These are phyloP conservation scores for Drosophila nigritarsus DNA, from an alignment of 2,888 invertebrate genomes.

Conservation along the genomic window DNA sequence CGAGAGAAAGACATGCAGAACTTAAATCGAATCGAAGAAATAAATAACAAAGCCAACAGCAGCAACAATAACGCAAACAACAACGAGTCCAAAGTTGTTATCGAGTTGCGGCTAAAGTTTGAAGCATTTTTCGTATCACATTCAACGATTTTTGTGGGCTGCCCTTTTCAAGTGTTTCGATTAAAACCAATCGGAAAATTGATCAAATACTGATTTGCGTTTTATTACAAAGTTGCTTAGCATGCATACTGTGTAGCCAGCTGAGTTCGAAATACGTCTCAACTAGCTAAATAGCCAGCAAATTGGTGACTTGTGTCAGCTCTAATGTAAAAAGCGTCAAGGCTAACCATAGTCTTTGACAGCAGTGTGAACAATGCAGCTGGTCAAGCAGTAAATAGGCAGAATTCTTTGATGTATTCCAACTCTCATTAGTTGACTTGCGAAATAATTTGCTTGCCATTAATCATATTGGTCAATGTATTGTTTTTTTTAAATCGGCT, in stretches of 20 bases:
- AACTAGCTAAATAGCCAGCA: not conserved
- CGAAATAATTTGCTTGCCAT: not conserved
- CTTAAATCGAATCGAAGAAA: conserved; percentile 63
- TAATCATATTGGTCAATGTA: not conserved
- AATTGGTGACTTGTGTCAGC: not conserved
- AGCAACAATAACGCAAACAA: conserved; percentile 14
- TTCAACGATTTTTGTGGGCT: conserved; percentile 36
- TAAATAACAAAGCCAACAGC: conserved; percentile 12
- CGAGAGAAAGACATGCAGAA: conserved; percentile 12
- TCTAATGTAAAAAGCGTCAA: not conserved
- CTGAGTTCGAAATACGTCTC: not conserved
- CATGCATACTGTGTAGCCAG: conserved; percentile 24
- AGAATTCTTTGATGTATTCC: not conserved
- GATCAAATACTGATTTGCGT: conserved; percentile 6
- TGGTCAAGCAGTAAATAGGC: not conserved
- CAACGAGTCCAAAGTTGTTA: conserved; percentile 40
- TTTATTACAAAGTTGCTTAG: conserved; percentile 6
- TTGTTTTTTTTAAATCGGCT: not conserved
- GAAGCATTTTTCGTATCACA: conserved; percentile 40
- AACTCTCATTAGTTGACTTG: not conserved
- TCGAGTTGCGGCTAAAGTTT: conserved; percentile 49
- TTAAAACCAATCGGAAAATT: conserved; percentile 14
- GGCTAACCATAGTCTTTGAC: not conserved
- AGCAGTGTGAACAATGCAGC: not conserved
- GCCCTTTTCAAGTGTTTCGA: conserved; percentile 15